Conservation (phyloP, 2,113 vertebrate species). For the Xyliphius kryptos region DNA sequence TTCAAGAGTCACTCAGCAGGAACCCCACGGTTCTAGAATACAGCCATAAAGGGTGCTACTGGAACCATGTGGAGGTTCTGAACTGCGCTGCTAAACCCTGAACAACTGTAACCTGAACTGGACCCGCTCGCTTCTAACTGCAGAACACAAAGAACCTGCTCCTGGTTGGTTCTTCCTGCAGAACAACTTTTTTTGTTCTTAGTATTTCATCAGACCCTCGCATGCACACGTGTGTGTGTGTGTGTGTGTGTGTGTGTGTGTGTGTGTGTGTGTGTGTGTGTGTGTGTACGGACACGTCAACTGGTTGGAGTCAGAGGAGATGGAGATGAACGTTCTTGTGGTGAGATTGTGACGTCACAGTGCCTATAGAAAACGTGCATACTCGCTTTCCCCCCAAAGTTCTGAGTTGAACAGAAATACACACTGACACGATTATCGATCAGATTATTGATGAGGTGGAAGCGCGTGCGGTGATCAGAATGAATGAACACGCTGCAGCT, state of each 20-base stretch:
- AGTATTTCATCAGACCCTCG: too few relatives aligned
- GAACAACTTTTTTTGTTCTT: too few relatives aligned
- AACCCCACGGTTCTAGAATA: too few relatives aligned
- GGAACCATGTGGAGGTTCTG: too few relatives aligned
- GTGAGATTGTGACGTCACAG: background rate
- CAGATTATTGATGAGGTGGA: background rate
- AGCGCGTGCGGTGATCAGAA: background rate
- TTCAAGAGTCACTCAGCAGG: too few relatives aligned
- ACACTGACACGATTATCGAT: too few relatives aligned
- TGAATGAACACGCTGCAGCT: background rate
- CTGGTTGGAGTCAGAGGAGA: background rate
- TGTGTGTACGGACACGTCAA: slow-evolving; percentile 10
- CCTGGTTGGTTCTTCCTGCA: too few relatives aligned
- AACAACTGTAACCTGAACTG: too few relatives aligned
- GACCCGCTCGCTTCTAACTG: too few relatives aligned
- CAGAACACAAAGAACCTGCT: too few relatives aligned
- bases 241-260: background rate
- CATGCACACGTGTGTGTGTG: background rate
- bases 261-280: slow-evolving; percentile 6
- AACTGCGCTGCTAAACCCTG: too few relatives aligned
- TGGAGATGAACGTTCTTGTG: background rate
- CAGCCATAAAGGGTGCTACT: too few relatives aligned
- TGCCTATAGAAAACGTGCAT: background rate
- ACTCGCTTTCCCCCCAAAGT: background rate
- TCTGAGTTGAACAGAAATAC: background rate